Conservation (phyloP, 2,888 invertebrate species). For the Platycnemis pennipes region DNA sequence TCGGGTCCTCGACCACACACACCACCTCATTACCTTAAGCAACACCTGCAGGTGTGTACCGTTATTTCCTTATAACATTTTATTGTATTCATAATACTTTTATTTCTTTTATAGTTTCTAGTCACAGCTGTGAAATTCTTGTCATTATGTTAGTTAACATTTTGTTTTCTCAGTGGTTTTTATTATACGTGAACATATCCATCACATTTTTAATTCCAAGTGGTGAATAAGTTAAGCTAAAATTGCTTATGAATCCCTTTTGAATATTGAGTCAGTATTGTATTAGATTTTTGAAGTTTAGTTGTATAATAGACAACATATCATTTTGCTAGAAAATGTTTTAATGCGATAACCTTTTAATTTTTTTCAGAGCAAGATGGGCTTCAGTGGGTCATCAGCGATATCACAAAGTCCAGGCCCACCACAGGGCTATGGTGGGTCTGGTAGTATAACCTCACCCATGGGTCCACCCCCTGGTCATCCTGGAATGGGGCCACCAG, state of each 20-base stretch:
- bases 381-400: conserved; percentile 79
- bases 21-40: conserved; percentile 85
- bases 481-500: conserved; percentile 72
- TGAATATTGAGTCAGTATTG: too few relatives aligned
- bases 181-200: too few relatives aligned
- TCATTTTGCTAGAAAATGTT: background rate
- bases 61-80: too few relatives aligned
- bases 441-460: conserved; percentile 76
- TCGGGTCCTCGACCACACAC: conserved; percentile 79
- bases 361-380: conserved; percentile 85
- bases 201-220: too few relatives aligned
- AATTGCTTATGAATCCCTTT: too few relatives aligned
- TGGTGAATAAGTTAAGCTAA: too few relatives aligned
- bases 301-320: background rate
- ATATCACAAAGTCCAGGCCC: conserved; percentile 77
- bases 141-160: too few relatives aligned
- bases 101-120: too few relatives aligned
- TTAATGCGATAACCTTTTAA: background rate
- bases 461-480: conserved; percentile 70
- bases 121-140: background rate
- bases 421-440: conserved; percentile 81
- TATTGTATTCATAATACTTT: conserved; percentile 76
- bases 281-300: background rate
- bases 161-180: too few relatives aligned
- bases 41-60: conserved; percentile 80